phyloP scores from a whole-genome alignment of 2,797 vertebrate species.

The Erethizon dorsatum region DNA sequence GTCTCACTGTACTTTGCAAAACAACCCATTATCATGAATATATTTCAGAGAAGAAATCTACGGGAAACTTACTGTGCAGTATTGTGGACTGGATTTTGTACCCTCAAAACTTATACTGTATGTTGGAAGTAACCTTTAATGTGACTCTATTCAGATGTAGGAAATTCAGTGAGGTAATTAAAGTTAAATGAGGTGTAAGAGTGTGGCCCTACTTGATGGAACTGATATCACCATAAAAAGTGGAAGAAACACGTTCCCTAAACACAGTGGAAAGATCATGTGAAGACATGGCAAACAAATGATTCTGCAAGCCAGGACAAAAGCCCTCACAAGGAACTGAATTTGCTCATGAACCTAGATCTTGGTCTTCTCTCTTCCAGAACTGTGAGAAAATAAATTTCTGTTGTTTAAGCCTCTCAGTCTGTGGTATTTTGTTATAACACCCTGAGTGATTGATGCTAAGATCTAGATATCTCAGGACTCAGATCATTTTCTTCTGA shows the following conservation, averaged over 20 bases:
- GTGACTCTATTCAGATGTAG: not conserved
- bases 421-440: not conserved
- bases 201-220: not conserved
- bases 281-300: not conserved
- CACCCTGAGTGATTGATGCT: not conserved
- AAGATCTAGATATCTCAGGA: not conserved
- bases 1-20: not conserved
- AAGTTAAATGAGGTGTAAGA: not conserved
- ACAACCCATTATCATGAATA: not conserved
- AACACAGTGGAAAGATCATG: not conserved
- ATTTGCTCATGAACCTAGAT: not conserved
- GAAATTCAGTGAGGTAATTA: not conserved
- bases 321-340: not conserved
- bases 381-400: not conserved
- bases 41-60: not conserved
- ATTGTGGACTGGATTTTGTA: not conserved
- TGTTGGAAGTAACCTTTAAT: not conserved
- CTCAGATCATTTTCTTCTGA: not conserved
- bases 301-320: not conserved
- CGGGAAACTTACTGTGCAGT: not conserved
- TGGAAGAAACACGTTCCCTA: not conserved
- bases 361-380: not conserved
- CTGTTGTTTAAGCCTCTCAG: not conserved
- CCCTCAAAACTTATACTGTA: not conserved
- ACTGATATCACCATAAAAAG: not conserved